A percentile compares a stretch with the other conserved stretches of the same genome.
Conservation (phyloP, 2,888 invertebrate genomes). For the Uloborus plumipes region DNA sequence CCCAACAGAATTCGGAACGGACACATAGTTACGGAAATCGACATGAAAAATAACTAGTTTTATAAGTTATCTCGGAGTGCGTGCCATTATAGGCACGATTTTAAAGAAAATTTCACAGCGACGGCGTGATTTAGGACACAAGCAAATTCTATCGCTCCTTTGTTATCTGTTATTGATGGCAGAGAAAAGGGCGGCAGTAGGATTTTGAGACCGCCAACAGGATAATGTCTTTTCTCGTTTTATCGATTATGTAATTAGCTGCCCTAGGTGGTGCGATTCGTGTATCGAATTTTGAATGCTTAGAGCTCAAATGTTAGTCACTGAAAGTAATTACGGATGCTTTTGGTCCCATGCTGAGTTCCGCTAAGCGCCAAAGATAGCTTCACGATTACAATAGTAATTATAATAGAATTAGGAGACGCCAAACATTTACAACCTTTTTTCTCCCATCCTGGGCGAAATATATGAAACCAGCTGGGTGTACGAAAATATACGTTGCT, state of each 20-base stretch:
- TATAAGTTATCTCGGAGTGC: constrained; percentile 42
- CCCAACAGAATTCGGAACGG: background rate
- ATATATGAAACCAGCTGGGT: constrained; percentile 5
- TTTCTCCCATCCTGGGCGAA: background rate
- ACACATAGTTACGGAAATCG: constrained; percentile 24
- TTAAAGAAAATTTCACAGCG: constrained; percentile 46
- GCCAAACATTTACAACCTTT: constrained; percentile 38
- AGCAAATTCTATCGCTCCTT: constrained; percentile 56
- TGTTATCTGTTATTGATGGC: constrained; percentile 61
- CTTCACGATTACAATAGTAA: constrained; percentile 48
- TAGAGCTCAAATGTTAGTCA: constrained; percentile 55
- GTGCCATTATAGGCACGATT: constrained; percentile 49
- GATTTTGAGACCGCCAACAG: constrained; percentile 62
- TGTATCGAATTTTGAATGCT: constrained; percentile 63
- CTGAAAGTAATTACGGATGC: constrained; percentile 53
- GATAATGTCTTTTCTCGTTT: constrained; percentile 62
- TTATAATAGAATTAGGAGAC: constrained; percentile 58
- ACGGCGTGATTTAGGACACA: constrained; percentile 39
- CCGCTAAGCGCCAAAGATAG: constrained; percentile 47
- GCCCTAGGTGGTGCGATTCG: constrained; percentile 55
- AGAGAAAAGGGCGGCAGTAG: constrained; percentile 39
- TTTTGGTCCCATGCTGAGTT: constrained; percentile 37
- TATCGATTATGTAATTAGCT: constrained; percentile 63
- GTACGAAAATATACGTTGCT: background rate
- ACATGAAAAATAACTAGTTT: constrained; percentile 44